Evolutionary conservation across 2,888 invertebrate genomes (phyloP), one percentile per base, ranked within the genome.

Genomic region (Dynastes tityus): DNA sequence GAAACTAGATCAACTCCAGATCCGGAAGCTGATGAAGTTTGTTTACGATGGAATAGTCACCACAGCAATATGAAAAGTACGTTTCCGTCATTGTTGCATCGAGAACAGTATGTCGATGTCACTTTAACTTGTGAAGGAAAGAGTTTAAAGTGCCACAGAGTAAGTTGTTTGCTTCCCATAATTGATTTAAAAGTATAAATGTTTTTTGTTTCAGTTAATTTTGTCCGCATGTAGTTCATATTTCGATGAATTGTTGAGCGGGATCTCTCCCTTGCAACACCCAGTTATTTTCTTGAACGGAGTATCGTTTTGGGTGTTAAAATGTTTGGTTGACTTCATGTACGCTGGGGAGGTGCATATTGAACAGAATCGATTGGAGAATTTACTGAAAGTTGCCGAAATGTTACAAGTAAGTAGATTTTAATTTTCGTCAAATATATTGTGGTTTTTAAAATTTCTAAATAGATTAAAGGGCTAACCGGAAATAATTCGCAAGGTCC

Each of bases 1-100:
- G 76, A 77, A 9, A 79, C 55, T 29, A 77, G 2, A 27, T 22
- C 22, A 22, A 27, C 13, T 58, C 5, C 9, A 37, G 73, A 79
- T 11, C 8, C 55, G 9, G 78, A 78, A 9, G 49, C 65, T 22
- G 78, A 88, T 40, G 89, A 89, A 79, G 88, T 90, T 49, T 90
- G 89, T 83, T 86, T 91, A 37, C 88, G 90, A 77, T 91, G 91
- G 91, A 91, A 91, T 85, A 90, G 90, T 79, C 91, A 91, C 83
- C 90, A 91, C 81, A 87, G 88, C 45, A 91, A 91, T 81, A 90
- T 91, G 89, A 90, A 91, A 82, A 87, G 87, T n/a, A 88, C 89
- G 2, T 91, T 91, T 82, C 90, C 91, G 1, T 88, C 85, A 79
- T 85, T 91, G 40, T 85, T 91, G 67, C 87, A 88, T 77, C 89